Conservation (phyloP, 2,888 invertebrate species). For the Philopedon plagiatum region DNA sequence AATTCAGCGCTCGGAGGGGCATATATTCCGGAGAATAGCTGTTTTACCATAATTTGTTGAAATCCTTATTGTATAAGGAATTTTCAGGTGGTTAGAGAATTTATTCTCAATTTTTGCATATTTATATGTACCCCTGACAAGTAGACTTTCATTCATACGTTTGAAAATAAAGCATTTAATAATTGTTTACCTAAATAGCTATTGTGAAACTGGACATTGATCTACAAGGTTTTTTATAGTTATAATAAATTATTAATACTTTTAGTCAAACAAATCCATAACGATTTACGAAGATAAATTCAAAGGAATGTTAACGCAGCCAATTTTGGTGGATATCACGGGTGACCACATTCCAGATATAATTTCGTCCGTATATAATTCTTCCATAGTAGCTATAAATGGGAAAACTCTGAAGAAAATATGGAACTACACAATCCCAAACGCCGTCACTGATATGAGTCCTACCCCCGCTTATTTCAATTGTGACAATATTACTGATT, state of each 20-base stretch:
- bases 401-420: constrained; percentile 77
- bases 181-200: too few species aligned
- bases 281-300: constrained; percentile 71
- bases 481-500: constrained; percentile 82
- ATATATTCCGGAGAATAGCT: too few species aligned
- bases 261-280: constrained; percentile 57
- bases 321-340: constrained; percentile 80
- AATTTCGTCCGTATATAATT: constrained; percentile 80
- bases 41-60: too few species aligned
- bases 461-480: constrained; percentile 86
- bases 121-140: too few species aligned
- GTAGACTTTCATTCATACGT: too few species aligned
- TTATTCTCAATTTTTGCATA: too few species aligned
- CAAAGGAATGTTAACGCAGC: constrained; percentile 79
- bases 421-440: constrained; percentile 79
- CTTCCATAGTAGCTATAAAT: constrained; percentile 80
- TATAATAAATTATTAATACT: constrained; percentile 62
- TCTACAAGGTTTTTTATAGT: too few species aligned
- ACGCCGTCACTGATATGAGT: constrained; percentile 80
- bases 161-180: too few species aligned
- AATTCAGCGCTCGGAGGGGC: too few species aligned
- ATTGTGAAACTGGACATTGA: too few species aligned
- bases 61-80: too few species aligned
- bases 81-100: too few species aligned
- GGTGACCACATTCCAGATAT: constrained; percentile 81